Base-by-base conservation (phyloP, 2,113 vertebrate species). In the Poeciliopsis prolifica region DNA sequence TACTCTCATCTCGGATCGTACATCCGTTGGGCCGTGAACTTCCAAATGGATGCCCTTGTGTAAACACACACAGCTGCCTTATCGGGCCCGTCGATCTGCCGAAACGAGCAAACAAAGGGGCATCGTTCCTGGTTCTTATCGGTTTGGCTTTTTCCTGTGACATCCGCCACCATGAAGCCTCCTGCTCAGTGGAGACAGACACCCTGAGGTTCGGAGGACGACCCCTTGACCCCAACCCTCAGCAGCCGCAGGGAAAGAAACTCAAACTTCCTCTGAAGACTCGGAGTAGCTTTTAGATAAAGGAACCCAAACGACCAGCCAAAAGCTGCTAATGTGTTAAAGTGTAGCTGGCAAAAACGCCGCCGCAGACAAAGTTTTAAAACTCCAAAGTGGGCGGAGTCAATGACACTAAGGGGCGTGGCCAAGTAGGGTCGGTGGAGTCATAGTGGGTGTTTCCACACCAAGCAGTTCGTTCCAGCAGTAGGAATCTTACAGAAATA, bases 111-210 rank as follows among this genome's bases (percentile, higher is more conserved):
- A 95, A 93, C 91, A 88, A 84, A 90, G 40, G 88, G 88, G 88
- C 91, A 92, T 91, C 91, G 88, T 89, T 94, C 88, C 89, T 91
- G 82, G 70, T 65, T 71, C 88, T 94, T 94, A 94, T 94, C 93
- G 88, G 69, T 62, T 84, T 87, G 87, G 81, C 88, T 90, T 91
- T 90, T 91, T 82, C 75, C 85, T 62, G 79, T 91, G 87, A 92
- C 89, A 93, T 93, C 91, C 93, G 91, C 92, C 94, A 87, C 82
- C 89, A 94, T 94, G 81, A 79, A 72, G 77, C 79, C 74, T 72
- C 81, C 78, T 86, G 86, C 81, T 87, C 86, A 70, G 77, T 72
- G 88, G 88, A 91, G 89, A 91, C 88, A 90, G 90, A 92, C 90
- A 85, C 80, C 51, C 72, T 19, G 64, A 77, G 88, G 80, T 86